Base-by-base conservation (phyloP, 2,888 invertebrate species). In the Nineta flava region DNA sequence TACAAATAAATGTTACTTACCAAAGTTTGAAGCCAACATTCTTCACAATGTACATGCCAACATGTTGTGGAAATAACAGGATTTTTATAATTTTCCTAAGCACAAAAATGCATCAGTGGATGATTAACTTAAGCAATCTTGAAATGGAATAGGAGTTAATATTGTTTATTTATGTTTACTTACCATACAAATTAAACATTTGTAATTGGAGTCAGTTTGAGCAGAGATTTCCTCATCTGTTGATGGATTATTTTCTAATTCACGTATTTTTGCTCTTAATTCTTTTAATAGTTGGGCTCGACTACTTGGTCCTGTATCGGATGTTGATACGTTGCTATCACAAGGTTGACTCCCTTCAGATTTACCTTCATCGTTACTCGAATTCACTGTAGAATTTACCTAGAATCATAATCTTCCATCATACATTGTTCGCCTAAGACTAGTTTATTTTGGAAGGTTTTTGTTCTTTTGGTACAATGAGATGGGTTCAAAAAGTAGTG, bases 131-230 rank as follows among this genome's bases (percentile, higher is more conserved):
- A 32, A 7, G 32, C 7, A 49, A 61, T 59, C 61, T 60, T 59
- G 7, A 17, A 7, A 12, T 19, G 6, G 15, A 16, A 17, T 12
- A 7, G 16, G 16, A 12, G 4, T n/a, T n/a, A n/a, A n/a, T n/a
- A n/a, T n/a, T n/a, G n/a, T n/a, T n/a, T n/a, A n/a, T n/a, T n/a
- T n/a, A n/a, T n/a, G 16, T 2, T 13, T 57, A 64, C 70, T 71
- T 70, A 82, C 82, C 79, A 81, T 76, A 68, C 83, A 83, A 64
- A 83, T 82, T 63, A 82, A 74, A 71, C 83, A 83, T 65, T 80
- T 79, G 65, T 76, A 76, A 56, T 76, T 74, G 61, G 75, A 75
- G 60, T 70, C 59, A 13, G 60, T 60, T 45, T 57, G 60, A n/a
- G 57, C 56, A 19, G 62, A 60, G 13, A 59, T 57, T 46, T 61